phyloP scores from a whole-genome alignment of 2,797 vertebrate species.

The Naso thynnoides region DNA sequence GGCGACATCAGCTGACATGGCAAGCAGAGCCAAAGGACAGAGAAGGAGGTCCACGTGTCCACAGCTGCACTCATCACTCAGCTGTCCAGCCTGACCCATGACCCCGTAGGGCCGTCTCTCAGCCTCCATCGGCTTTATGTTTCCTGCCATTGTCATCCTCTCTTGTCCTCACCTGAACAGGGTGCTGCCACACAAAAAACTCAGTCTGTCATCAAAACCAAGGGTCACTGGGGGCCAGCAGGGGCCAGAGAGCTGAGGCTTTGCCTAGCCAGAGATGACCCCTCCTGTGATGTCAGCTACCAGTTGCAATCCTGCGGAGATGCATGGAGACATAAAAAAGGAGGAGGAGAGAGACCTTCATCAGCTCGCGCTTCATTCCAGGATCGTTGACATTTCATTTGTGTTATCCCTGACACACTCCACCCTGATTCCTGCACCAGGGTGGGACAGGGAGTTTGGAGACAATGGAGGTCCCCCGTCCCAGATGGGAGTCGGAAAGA shows the following conservation, averaged over 20 bases:
- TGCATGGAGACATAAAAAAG: slow-evolving; percentile 59
- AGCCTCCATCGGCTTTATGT: slow-evolving; percentile 80
- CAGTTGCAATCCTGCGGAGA: slow-evolving; percentile 76
- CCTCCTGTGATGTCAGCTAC: slow-evolving; percentile 71
- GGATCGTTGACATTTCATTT: slow-evolving; percentile 80
- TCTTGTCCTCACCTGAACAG: slow-evolving; percentile 86
- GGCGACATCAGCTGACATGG: slow-evolving; percentile 78
- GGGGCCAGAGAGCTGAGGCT: slow-evolving; percentile 63
- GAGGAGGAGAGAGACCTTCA: slow-evolving; percentile 72
- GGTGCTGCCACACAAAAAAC: slow-evolving; percentile 72
- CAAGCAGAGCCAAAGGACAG: slow-evolving; percentile 52
- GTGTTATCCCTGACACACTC: slow-evolving; percentile 71
- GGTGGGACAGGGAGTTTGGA: slow-evolving; percentile 63
- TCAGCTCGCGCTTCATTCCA: slow-evolving; percentile 76
- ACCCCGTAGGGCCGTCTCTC: slow-evolving; percentile 74
- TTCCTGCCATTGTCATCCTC: slow-evolving; percentile 78
- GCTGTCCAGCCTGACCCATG: slow-evolving; percentile 79
- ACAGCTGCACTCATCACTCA: slow-evolving; percentile 85
- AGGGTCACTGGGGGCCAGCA: slow-evolving; percentile 77
- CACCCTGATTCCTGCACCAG: slow-evolving; percentile 53
- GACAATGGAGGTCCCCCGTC: slow-evolving; percentile 76
- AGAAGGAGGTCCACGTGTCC: slow-evolving; percentile 71
- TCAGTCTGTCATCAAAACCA: slow-evolving; percentile 82
- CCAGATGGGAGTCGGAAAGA: slow-evolving; percentile 80
- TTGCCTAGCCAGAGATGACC: slow-evolving; percentile 69